Evolutionary conservation across 2,113 vertebrate genomes (phyloP), one percentile per base, ranked within the genome.

Genomic region (Hippocampus mohnikei): DNA sequence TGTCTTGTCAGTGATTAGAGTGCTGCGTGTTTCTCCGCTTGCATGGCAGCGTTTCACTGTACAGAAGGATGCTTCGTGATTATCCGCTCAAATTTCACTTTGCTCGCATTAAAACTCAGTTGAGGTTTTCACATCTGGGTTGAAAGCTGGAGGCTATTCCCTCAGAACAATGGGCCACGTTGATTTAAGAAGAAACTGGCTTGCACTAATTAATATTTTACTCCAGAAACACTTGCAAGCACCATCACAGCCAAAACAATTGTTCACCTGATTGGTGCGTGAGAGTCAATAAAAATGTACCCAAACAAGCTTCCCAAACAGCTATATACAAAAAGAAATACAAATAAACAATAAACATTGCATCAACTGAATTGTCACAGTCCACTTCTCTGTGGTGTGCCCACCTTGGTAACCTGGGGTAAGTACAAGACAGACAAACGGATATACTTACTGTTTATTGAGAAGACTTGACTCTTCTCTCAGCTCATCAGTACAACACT

Each of bases 41-140:
- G 3, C 33, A 41, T 41, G 18, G 29, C 23, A 40, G 60, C 18
- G 33, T 41, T 62, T 62, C 3, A 21, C 60, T 10, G 10, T 62
- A 40, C 59, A 61, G 16, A 40, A 37, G 33, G 33, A 25, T 40
- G 33, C 60, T 62, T 62, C 60, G 37, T 27, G 60, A 62, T 62
- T 62, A 62, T 40, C 60, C 60, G 33, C 60, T 40, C 60, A 41
- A 21, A 62, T 62, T 62, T 41, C 60, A 62, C 60, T 62, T 62
- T 41, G 60, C 60, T 41, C 13, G 29, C 18, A 62, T 62, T 62
- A 41, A 62, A 62, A 37, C 60, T 62, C 33, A 62, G 33, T 40
- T 29, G 25, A 27, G 13, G 29, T 29, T 62, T 62, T 62, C 60
- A 62, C 56, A 29, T 59, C 56, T 59, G 56, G 33, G 18, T 62